Base-by-base conservation (phyloP, 2,888 invertebrate genomes). In the Drosophila mettleri region DNA sequence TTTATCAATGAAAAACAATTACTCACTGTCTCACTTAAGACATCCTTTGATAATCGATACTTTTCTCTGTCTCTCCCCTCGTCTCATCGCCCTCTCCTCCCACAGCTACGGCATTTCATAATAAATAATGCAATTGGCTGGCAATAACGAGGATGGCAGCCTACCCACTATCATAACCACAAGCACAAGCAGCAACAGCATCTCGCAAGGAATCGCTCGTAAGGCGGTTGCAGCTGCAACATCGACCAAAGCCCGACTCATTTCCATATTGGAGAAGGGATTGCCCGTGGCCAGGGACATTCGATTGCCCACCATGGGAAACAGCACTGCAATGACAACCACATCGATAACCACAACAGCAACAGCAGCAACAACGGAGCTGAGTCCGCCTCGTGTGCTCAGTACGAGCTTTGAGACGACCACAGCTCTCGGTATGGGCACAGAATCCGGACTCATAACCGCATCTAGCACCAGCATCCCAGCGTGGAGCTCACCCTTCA, bases 71-170 rank as follows among this genome's bases (percentile, higher is more conserved):
- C 16, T 3, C 29, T 1, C 16, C 3, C 22, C n/a, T 14, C 31
- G 10, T 18, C 18, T 14, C 6, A 1, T 20, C 6, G 4, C 29
- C 4, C 46, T 18, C 18, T 12, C 18, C 3, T 8, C 2, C 3
- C 6, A 0, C 58, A 79, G 71, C 12, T 2, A 69, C 70, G 80
- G 39, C 7, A 29, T 18, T 34, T 24, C 36, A 29, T 45, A 58
- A 59, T 51, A 70, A 38, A 76, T 81, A 60, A 82, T 70, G 48
- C 73, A 75, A 34, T 57, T 69, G 54, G 31, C 68, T 49, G 70
- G 53, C 46, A 62, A 46, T 22, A 24, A 60, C 9, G 55, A 76
- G 38, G 55, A 52, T 31, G 48, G 48, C 45, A 63, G 46, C 31
- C 61, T 31, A 14, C 43, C 41, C 48, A 64, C 31, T 34, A 69